Base-by-base conservation (phyloP, 1,140 invertebrate species). In the Cotesia typhae region DNA sequence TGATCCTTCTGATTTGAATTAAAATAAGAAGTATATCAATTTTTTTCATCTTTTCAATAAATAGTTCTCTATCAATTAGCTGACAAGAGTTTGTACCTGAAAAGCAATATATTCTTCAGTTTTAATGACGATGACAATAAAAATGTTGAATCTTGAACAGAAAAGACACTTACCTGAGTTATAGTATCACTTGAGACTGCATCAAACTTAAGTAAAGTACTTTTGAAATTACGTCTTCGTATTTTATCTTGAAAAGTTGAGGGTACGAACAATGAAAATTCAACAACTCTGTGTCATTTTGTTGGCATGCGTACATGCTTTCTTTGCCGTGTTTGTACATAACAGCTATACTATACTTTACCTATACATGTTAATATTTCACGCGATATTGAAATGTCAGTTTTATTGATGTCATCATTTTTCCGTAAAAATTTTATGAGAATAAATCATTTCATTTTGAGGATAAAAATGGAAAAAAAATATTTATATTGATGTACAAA, bases 171-270 rank as follows among this genome's bases (percentile, higher is more conserved):
- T 64, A 41, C 20, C 51, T 14, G 12, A 38, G 20, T 61, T 67
- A 72, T 35, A 55, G 37, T 17, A 67, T 20, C 65, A 67, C 71
- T 72, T 53, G 65, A 72, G 70, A 72, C 64, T 72, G 17, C 64
- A 61, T 57, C 63, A 47, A 47, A 67, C 55, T 41, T 36, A 14
- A 3, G 6, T 12, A 12, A 37, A 36, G 55, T 36, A 57, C 17
- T 17, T 61, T 52, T 51, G 36, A 28, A 52, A 14, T 41, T 51
- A 28, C 12, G 7, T 47, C 5, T 47, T 47, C 12, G 12, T 12
- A n/a, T 64, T 7, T 59, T 64, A 38, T 60, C 71, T 51, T 67
- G 63, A 36, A 47, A 47, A 47, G 6, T 47, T 47, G 6, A 47
- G 6, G 41, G 41, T 47, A 47, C 41, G 41, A 47, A 47, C 41